phyloP scores from a whole-genome alignment of 2,888 invertebrate genomes.

The Theretra japonica region DNA sequence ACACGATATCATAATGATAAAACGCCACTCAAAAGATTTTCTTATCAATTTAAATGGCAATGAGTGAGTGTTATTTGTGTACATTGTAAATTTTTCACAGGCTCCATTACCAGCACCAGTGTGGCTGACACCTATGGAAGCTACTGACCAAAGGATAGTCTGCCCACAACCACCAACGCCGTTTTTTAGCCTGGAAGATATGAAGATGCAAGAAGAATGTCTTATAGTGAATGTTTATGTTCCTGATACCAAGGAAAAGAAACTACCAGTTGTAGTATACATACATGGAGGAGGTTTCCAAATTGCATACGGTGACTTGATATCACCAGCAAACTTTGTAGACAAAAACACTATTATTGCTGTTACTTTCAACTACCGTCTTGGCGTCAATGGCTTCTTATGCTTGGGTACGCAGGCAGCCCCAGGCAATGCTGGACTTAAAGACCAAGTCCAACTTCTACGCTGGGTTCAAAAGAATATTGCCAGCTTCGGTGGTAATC shows the following conservation, averaged over 20 bases:
- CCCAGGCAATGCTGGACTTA: slow-evolving; percentile 66
- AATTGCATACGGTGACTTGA: slow-evolving; percentile 44
- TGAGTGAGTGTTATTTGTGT: too few relatives aligned
- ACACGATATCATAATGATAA: too few relatives aligned
- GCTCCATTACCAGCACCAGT: slow-evolving; percentile 52
- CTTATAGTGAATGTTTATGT: slow-evolving; percentile 68
- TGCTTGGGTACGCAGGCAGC: slow-evolving; percentile 54
- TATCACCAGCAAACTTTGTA: slow-evolving; percentile 41
- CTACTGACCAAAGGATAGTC: slow-evolving; percentile 45
- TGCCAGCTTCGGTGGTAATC: slow-evolving; percentile 59
- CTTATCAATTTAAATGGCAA: too few relatives aligned
- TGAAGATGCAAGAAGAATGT: slow-evolving; percentile 57
- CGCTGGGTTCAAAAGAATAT: slow-evolving; percentile 64
- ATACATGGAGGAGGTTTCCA: slow-evolving; percentile 57
- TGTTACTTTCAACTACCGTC: slow-evolving; percentile 57
- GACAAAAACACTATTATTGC: slow-evolving; percentile 46
- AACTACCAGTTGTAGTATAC: slow-evolving; percentile 52
- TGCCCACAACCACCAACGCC: slow-evolving; percentile 49
- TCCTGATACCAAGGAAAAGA: slow-evolving; percentile 54
- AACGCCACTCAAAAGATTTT: too few relatives aligned
- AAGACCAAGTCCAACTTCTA: slow-evolving; percentile 59
- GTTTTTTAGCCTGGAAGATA: background rate
- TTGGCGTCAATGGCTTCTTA: slow-evolving; percentile 55
- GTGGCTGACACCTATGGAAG: slow-evolving; percentile 49
- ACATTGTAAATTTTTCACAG: slow-evolving; percentile 42